phyloP scores from a whole-genome alignment of 2,797 vertebrate species.

The Argentina silus region DNA sequence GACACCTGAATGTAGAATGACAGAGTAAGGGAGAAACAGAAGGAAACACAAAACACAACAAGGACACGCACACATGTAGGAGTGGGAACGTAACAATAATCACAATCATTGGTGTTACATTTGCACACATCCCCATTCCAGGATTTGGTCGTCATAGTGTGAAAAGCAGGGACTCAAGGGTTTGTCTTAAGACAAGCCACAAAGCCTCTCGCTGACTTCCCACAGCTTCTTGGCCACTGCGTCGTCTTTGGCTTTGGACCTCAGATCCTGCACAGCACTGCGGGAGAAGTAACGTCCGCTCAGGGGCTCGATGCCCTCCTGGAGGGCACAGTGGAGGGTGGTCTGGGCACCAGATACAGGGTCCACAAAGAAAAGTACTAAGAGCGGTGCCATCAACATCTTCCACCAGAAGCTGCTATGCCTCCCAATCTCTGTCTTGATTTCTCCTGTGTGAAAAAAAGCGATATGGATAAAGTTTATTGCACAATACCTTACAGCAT shows the following conservation, averaged over 20 bases:
- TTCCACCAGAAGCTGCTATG: constrained; percentile 15
- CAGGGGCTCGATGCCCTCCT: constrained; percentile 74
- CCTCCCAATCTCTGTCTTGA: constrained; percentile 29
- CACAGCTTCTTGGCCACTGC: constrained; percentile 70
- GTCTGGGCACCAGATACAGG: constrained; percentile 75
- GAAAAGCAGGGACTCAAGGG: not conserved
- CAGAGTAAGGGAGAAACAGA: too few relatives aligned
- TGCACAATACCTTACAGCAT: not conserved
- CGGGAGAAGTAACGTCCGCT: constrained; percentile 76
- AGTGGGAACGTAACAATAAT: too few relatives aligned
- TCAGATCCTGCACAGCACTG: constrained; percentile 64
- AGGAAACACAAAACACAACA: too few relatives aligned
- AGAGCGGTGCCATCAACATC: constrained; percentile 13
- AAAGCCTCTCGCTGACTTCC: constrained; percentile 75
- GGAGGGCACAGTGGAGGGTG: constrained; percentile 75
- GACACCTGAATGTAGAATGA: too few relatives aligned
- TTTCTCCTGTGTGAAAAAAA: constrained; percentile 22
- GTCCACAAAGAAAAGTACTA: constrained; percentile 72
- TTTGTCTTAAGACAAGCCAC: constrained; percentile 53
- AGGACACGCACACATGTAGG: too few relatives aligned
- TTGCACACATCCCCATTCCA: too few relatives aligned
- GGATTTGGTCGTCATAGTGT: not conserved
- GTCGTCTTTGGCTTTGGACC: constrained; percentile 56
- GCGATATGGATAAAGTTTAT: not conserved
- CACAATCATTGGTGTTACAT: too few relatives aligned